Conservation (phyloP, 2,113 vertebrate species). For the Chlamydotis undulata region DNA sequence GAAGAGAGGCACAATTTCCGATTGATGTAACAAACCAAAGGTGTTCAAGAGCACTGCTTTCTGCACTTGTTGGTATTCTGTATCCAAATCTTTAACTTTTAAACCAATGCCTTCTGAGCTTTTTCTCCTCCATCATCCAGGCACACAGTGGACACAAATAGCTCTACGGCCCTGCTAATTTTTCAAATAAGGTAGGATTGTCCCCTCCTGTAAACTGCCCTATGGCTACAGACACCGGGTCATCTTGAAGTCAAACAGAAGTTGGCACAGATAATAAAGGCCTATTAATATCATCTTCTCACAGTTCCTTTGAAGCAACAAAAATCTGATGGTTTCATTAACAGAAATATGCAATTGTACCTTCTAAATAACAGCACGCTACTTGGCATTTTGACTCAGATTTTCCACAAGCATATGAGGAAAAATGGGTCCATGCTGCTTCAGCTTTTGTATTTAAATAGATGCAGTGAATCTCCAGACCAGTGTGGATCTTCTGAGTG, state of each 20-base stretch:
- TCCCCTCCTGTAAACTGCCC: background rate
- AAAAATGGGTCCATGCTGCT: background rate
- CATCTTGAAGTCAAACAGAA: background rate
- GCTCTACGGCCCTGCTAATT: background rate
- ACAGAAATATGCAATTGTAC: background rate
- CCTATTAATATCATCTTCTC: background rate
- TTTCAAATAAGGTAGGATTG: background rate
- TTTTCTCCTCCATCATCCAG: background rate
- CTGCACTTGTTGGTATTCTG: background rate
- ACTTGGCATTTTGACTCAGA: background rate
- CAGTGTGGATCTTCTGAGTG: rapidly evolving
- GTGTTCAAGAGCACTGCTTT: background rate
- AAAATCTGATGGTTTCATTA: background rate
- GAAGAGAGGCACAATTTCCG: background rate
- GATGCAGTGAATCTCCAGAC: background rate
- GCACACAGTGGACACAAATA: rapidly evolving
- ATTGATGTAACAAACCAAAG: background rate
- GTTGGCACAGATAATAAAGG: background rate
- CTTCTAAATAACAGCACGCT: background rate
- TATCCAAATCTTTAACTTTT: background rate
- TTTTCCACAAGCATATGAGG: background rate
- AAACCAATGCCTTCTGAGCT: background rate
- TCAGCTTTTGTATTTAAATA: background rate
- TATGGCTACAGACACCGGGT: background rate
- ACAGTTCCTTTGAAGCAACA: background rate